A percentile compares a stretch with the other conserved stretches of the same genome.
Conservation (phyloP, 2,797 vertebrate species). For the Rhynchonycteris naso region DNA sequence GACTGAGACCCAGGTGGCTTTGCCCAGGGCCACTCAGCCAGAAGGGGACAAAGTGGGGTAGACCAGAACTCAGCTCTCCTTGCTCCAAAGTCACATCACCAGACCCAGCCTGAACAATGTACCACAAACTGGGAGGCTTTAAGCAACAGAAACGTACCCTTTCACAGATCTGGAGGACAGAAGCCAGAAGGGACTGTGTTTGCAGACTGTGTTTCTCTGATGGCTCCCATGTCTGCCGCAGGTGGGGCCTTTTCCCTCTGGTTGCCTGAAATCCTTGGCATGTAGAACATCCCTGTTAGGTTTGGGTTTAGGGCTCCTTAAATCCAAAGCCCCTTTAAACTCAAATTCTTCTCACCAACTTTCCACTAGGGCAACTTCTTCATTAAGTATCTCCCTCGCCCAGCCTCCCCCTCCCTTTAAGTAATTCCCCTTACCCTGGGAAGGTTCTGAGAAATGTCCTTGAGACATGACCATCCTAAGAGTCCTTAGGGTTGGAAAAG, state of each 20-base stretch:
- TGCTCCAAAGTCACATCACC: neutral
- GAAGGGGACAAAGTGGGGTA: neutral
- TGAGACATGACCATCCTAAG: too few relatives aligned
- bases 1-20: neutral
- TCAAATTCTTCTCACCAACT: too few relatives aligned
- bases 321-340: too few relatives aligned
- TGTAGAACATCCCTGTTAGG: too few relatives aligned
- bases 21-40: neutral
- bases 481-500: too few relatives aligned
- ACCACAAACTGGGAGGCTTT: neutral
- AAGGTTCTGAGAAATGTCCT: too few relatives aligned
- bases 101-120: neutral
- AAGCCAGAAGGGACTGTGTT: neutral
- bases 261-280: neutral
- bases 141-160: too few relatives aligned
- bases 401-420: too few relatives aligned
- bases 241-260: neutral
- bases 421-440: too few relatives aligned
- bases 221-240: rapidly evolving
- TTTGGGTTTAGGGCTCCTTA: too few relatives aligned
- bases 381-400: too few relatives aligned
- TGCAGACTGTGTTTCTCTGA: neutral
- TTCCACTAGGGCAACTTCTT: too few relatives aligned
- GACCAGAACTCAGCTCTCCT: neutral
- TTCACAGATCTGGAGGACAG: neutral